Evolutionary conservation across 2,113 vertebrate species (phyloP), one percentile per base, ranked within the genome.

Genomic region (Phoxinus phoxinus): DNA sequence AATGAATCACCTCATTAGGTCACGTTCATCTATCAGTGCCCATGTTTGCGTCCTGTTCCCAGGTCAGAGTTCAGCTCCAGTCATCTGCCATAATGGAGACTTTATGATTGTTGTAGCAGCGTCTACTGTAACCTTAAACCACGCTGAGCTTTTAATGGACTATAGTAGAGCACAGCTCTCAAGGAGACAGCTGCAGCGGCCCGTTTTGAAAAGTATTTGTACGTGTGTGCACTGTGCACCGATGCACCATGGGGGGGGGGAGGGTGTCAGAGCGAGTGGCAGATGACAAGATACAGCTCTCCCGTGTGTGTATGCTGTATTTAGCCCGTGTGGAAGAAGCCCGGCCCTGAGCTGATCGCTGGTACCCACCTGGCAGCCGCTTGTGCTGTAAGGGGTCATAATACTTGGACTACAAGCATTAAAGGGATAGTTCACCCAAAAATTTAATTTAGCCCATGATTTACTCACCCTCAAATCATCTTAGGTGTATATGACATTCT

Each of bases 101-200:
- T 2, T 35, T 81, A 15, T 81, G 82, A 83, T 86, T 87, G 83
- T 65, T 65, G 25, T 80, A 81, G 51, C 63, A 44, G 83, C 51
- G 67, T 88, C 46, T 79, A 85, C 84, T 7, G 69, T 88, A 89
- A 77, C 75, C 71, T 19, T 90, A 89, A 87, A 87, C 88, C 88
- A 86, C 84, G 86, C 88, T 75, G 85, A 88, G 86, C 88, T 91
- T 92, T 91, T 87, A 91, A 90, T 88, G 87, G 88, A 89, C 89
- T 90, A 80, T 89, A 81, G 85, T 89, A 85, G 87, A 89, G 90
- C 89, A 81, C 87, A 84, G 89, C 90, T 92, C 90, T 91, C 91
- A 91, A 88, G 91, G 91, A 90, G 90, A 93, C 92, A 94, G 93
- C 93, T 94, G 94, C 93, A 91, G 86, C 86, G 86, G 87, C 91